These are phyloP conservation scores for Standfussiana lucernea DNA, from an alignment of 2,888 invertebrate genomes.

Conservation along the genomic window DNA sequence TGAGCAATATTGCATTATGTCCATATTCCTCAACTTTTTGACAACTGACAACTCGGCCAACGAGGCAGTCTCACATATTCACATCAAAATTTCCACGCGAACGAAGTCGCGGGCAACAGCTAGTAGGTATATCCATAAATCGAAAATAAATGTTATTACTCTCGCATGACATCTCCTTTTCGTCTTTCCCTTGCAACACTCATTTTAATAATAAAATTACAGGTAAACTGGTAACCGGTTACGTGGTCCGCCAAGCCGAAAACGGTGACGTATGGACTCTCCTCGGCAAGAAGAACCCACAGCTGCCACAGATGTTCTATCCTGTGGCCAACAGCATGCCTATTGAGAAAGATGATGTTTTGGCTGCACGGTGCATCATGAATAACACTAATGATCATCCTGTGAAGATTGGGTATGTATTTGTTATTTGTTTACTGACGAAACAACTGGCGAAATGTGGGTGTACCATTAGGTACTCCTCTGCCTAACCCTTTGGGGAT, in stretches of 20 bases:
- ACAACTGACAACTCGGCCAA: no score
- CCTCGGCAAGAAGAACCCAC: constrained; percentile 96
- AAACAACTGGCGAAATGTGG: no score
- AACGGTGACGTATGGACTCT: constrained; percentile 94
- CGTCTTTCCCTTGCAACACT: neutral
- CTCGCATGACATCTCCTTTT: neutral
- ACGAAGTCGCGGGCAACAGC: no score
- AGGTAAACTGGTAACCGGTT: constrained; percentile 96
- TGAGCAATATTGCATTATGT: no score
- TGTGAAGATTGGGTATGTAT: constrained; percentile 94
- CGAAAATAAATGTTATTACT: neutral
- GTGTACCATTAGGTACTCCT: neutral
- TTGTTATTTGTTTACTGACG: neutral
- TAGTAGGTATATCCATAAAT: no score
- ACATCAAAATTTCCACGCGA: no score
- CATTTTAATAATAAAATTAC: constrained; percentile 61
- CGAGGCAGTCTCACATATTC: no score
- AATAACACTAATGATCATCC: constrained; percentile 92
- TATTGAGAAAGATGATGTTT: constrained; percentile 92
- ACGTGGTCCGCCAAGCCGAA: constrained; percentile 92
- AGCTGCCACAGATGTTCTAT: constrained; percentile 98
- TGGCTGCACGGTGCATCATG: constrained; percentile 98
- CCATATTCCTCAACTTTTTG: no score
- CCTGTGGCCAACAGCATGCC: constrained; percentile 92
- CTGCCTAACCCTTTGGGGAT: neutral